These are phyloP conservation scores for Dynastes maya DNA, from an alignment of 2,888 invertebrate genomes.

Conservation along the genomic window DNA sequence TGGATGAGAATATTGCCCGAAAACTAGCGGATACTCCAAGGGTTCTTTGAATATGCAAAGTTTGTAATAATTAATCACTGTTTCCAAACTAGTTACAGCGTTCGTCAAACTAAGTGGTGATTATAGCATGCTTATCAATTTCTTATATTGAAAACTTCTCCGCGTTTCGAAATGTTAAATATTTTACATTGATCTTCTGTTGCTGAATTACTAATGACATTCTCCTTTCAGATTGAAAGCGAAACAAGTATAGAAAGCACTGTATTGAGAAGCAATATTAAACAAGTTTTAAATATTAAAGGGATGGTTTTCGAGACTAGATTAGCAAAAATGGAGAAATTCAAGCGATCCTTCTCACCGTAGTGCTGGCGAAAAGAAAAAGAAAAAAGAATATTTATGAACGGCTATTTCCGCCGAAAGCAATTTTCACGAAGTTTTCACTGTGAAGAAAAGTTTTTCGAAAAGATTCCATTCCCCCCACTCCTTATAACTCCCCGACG, in stretches of 20 bases:
- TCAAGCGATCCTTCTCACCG: background rate
- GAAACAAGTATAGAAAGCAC: background rate
- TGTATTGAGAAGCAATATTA: background rate
- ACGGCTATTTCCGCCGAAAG: constrained; percentile 27
- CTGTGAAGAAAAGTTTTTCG: constrained; percentile 16
- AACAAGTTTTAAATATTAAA: constrained; percentile 18
- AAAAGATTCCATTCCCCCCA: constrained; percentile 14
- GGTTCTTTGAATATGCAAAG: too few relatives aligned
- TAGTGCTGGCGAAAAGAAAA: background rate
- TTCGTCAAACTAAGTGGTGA: too few relatives aligned
- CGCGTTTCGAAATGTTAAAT: too few relatives aligned
- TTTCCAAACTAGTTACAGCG: too few relatives aligned
- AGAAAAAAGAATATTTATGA: constrained; percentile 25
- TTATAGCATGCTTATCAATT: too few relatives aligned
- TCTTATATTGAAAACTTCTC: too few relatives aligned
- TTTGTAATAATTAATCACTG: too few relatives aligned
- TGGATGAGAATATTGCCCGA: too few relatives aligned
- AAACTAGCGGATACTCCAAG: too few relatives aligned
- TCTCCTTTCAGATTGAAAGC: background rate
- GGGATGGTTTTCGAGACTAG: background rate
- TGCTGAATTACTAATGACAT: too few relatives aligned
- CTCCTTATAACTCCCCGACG: constrained; percentile 19
- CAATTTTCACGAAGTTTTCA: constrained; percentile 29
- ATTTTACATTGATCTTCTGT: too few relatives aligned
- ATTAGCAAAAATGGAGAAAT: constrained; percentile 19